phyloP scores from a whole-genome alignment of 2,797 vertebrate genomes.

The Poecilia wingei region DNA sequence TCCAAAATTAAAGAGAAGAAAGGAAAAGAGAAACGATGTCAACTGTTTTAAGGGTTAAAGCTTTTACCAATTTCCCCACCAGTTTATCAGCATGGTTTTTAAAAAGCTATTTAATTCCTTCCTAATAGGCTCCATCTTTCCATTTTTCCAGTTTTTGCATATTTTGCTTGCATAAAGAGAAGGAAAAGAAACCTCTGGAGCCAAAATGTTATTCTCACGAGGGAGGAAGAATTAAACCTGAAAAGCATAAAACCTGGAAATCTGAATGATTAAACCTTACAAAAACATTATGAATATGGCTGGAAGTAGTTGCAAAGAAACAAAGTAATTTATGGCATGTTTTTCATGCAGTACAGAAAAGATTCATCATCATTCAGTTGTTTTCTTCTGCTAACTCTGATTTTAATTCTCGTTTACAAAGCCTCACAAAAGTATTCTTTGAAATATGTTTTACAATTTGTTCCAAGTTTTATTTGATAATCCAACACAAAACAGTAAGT shows the following conservation, averaged over 20 bases:
- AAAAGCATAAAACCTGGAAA: slow-evolving; percentile 47
- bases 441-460: not conserved
- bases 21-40: slow-evolving; percentile 10
- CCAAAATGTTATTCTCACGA: slow-evolving; percentile 44
- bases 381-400: not conserved
- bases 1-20: slow-evolving; percentile 3
- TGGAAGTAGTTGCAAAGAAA: slow-evolving; percentile 7
- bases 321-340: not conserved
- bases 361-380: slow-evolving; percentile 18
- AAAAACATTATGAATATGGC: slow-evolving; percentile 18
- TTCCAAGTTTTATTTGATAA: not conserved
- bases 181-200: slow-evolving; percentile 48
- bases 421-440: not conserved
- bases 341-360: slow-evolving; percentile 8
- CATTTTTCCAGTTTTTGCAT: slow-evolving; percentile 31
- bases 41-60: slow-evolving; percentile 9
- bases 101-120: slow-evolving; percentile 13
- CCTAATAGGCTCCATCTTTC: slow-evolving; percentile 12
- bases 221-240: slow-evolving; percentile 42
- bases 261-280: slow-evolving; percentile 38
- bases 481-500: not conserved
- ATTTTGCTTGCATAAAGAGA: slow-evolving; percentile 38
- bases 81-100: slow-evolving; percentile 21
- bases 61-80: slow-evolving; percentile 9
- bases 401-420: slow-evolving; percentile 1